Percentiles rank a stretch among this genome's conserved stretches.
These are phyloP conservation scores for Halcyon badia DNA, from an alignment of 2,797 vertebrate species.

Conservation along the genomic window DNA sequence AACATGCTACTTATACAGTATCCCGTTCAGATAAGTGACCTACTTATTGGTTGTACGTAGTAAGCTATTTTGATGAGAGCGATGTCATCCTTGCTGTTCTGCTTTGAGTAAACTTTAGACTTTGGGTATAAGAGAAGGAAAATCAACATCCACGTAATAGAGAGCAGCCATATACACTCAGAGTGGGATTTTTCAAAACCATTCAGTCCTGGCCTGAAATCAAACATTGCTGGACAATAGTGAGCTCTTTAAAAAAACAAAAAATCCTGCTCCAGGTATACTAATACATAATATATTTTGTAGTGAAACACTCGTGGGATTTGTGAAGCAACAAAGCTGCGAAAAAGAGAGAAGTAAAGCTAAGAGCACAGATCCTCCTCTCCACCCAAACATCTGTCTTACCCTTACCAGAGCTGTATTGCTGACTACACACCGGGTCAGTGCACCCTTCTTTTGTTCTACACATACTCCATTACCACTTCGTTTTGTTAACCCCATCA, in stretches of 20 bases:
- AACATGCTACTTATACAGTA: constrained; percentile 36
- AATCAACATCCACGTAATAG: constrained; percentile 40
- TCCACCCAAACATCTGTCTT: neutral
- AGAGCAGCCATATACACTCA: neutral
- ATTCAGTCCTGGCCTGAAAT: neutral
- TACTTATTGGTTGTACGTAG: constrained; percentile 51
- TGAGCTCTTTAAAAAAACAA: neutral
- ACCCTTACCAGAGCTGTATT: neutral
- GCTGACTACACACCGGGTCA: neutral
- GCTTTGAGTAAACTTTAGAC: constrained; percentile 53
- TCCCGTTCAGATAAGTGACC: constrained; percentile 56
- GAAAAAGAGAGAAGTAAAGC: neutral
- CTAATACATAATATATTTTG: neutral
- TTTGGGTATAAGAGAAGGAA: constrained; percentile 29
- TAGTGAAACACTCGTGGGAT: neutral
- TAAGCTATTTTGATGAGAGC: constrained; percentile 40
- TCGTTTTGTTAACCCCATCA: neutral
- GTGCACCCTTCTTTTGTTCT: neutral
- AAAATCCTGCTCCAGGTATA: neutral
- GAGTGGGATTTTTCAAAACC: constrained; percentile 33
- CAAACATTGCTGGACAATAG: neutral
- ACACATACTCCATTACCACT: neutral
- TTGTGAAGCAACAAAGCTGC: neutral
- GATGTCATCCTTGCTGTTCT: constrained; percentile 50
- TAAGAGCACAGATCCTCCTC: neutral